Conservation (phyloP, 2,888 invertebrate genomes). For the Lepidocyrtinus sp. region DNA sequence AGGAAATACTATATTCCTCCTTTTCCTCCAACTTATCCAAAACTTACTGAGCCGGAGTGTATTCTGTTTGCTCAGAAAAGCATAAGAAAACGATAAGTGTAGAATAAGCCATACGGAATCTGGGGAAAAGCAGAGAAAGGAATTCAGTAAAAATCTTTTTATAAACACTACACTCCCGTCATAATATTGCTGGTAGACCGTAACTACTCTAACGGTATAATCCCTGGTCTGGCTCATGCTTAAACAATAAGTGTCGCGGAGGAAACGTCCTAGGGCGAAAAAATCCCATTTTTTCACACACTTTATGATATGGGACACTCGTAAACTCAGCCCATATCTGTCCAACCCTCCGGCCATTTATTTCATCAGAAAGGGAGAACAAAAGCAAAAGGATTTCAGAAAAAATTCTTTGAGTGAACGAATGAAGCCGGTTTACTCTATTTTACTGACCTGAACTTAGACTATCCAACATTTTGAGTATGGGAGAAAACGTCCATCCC, state of each 20-base stretch:
- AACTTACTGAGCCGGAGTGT: not conserved
- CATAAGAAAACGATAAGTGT: no score
- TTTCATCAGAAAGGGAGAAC: not conserved
- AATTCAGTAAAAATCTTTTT: no score
- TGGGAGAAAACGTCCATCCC: no score
- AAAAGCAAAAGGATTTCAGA: no score
- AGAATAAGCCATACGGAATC: no score
- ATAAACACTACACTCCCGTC: no score
- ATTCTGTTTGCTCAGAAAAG: no score
- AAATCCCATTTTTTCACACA: constrained; percentile 43
- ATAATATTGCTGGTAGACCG: no score
- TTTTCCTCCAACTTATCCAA: not conserved
- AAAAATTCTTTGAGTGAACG: no score
- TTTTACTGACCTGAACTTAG: not conserved
- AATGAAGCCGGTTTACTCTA: constrained; percentile 8
- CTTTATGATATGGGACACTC: constrained; percentile 41
- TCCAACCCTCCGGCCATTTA: constrained; percentile 21
- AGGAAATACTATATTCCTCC: not conserved
- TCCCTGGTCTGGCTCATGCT: not conserved
- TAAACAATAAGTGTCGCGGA: constrained; percentile 46
- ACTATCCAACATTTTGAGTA: no score
- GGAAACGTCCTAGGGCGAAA: not conserved
- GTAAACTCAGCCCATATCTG: constrained; percentile 32
- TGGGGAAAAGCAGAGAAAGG: no score
- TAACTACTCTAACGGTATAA: not conserved